A percentile compares a stretch with the other conserved stretches of the same genome.
These are phyloP conservation scores for Punctoribates punctum DNA, from an alignment of 2,888 invertebrate genomes.

Conservation along the genomic window DNA sequence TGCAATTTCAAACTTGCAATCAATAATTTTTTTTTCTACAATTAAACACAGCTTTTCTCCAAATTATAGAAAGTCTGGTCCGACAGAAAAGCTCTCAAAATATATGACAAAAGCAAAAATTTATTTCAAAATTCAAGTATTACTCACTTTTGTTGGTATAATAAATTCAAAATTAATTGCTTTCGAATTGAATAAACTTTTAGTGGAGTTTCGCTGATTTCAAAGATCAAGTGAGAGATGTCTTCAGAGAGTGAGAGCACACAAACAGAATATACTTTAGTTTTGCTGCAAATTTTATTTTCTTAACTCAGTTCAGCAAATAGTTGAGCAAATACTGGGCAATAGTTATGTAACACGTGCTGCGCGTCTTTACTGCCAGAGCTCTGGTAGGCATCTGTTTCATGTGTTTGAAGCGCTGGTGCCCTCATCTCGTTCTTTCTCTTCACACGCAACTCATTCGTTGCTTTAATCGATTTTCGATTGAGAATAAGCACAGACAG, in stretches of 20 bases:
- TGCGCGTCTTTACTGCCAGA: slow-evolving; percentile 4
- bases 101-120: background rate
- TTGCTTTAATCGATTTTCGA: slow-evolving; percentile 33
- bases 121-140: background rate
- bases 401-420: slow-evolving; percentile 19
- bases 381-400: slow-evolving; percentile 32
- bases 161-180: background rate
- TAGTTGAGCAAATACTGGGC: too few relatives aligned
- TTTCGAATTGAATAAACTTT: background rate
- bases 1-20: background rate
- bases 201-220: background rate
- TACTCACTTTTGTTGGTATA: background rate
- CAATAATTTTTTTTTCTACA: background rate
- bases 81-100: too few relatives aligned
- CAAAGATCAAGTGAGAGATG: background rate
- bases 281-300: background rate
- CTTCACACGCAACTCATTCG: slow-evolving; percentile 28
- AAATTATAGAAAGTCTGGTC: too few relatives aligned
- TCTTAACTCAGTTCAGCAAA: background rate
- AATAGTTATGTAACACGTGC: slow-evolving; percentile 8
- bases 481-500: slow-evolving; percentile 22
- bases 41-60: background rate
- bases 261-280: background rate
- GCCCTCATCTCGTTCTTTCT: slow-evolving; percentile 20
- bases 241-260: background rate